Base-by-base conservation (phyloP, 2,113 vertebrate genomes). In the Rhea pennata region DNA sequence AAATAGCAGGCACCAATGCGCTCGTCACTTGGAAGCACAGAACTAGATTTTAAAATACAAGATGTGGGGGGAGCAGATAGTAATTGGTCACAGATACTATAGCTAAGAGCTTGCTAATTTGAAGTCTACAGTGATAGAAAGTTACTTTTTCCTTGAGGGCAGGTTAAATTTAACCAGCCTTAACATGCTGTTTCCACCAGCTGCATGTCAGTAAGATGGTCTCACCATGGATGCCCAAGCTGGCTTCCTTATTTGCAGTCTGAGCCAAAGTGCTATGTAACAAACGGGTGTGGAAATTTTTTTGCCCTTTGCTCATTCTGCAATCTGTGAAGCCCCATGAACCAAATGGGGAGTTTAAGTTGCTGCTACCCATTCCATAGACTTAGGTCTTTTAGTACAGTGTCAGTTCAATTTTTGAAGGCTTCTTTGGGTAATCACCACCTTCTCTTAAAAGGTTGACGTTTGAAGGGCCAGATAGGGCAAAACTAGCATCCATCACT, bases 111-210 rank as follows among this genome's bases (percentile, higher is more conserved):
- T 82, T 65, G 80, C 77, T 87, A 72, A n/a, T 84, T 85, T 53
- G 65, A 84, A 88, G 48, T 76, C 70, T 53, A 8, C 87, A 87
- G 53, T 24, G 86, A 79, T 78, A 69, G 69, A 81, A 77, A 82
- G 91, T 79, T 89, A n/a, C 15, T 93, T 67, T 75, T 87, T 88
- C 73, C 6, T 39, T 89, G 91, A 81, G 51, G 59, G 91, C 94
- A 83, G 87, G 56, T 85, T 79, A 73, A 84, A 85, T 91, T 71
- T n/a, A n/a, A n/a, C n/a, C n/a, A 62, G 62, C 70, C 86, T 82
- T 42, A 61, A 42, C 5, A 0, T 54, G 61, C 71, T 31, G 71
- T 46, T 92, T 26, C 67, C 54, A 53, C 53, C 36, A 71, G 84
- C 84, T 62, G 8, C 23, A 0, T 11, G 46, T 65, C 83, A 54